Percentiles rank a stretch among this genome's conserved stretches.
phyloP scores from a whole-genome alignment of 2,888 invertebrate species.

The Ptychoptera albimana region DNA sequence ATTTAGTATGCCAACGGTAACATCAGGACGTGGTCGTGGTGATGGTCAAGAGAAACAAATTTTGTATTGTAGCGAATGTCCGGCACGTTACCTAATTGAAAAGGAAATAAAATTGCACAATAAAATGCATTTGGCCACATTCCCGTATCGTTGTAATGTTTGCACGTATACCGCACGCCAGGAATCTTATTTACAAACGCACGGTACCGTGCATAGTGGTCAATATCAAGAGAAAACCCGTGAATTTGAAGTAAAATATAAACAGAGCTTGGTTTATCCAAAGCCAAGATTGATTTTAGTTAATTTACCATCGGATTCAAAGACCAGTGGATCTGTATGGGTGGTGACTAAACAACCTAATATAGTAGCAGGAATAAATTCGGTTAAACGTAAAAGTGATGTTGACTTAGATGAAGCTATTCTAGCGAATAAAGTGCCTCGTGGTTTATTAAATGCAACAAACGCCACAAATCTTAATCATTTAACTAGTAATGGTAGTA shows the following conservation, averaged over 20 bases:
- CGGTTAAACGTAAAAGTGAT: constrained; percentile 3
- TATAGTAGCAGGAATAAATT: constrained; percentile 14
- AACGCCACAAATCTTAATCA: constrained; percentile 22
- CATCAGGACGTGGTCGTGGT: constrained; percentile 14
- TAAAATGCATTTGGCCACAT: constrained; percentile 46
- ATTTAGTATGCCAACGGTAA: constrained; percentile 22
- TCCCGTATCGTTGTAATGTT: constrained; percentile 51
- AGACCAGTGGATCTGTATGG: not conserved
- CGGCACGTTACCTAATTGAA: constrained; percentile 64
- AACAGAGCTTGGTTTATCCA: constrained; percentile 43
- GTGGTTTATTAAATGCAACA: not conserved
- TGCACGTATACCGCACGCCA: constrained; percentile 65
- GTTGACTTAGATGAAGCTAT: constrained; percentile 11
- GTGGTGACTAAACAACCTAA: constrained; percentile 17
- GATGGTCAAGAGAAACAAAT: constrained; percentile 27
- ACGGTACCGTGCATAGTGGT: constrained; percentile 55
- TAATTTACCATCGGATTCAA: constrained; percentile 1
- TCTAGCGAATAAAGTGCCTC: constrained; percentile 12
- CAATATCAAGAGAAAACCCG: constrained; percentile 66
- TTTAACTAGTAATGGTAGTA: constrained; percentile 22
- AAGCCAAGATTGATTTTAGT: constrained; percentile 39
- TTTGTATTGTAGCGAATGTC: constrained; percentile 67
- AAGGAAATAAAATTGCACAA: constrained; percentile 58
- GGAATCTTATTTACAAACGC: constrained; percentile 48
- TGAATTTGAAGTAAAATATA: constrained; percentile 46